These are phyloP conservation scores for Dromas ardeola DNA, from an alignment of 2,113 vertebrate genomes.

Conservation along the genomic window DNA sequence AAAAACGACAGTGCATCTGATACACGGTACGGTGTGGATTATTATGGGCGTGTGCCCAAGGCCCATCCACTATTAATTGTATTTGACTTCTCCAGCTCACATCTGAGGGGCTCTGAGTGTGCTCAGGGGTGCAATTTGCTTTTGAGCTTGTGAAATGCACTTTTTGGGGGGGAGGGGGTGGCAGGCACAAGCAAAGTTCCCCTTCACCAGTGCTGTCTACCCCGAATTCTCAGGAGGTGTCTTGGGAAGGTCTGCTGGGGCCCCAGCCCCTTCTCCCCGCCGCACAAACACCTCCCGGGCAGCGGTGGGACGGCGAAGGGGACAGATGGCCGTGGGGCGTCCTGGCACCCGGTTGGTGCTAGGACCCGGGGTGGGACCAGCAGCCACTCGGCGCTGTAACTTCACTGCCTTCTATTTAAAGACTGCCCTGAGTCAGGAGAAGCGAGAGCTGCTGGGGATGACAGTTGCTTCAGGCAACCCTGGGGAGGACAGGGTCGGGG, in stretches of 20 bases:
- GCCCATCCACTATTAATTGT: neutral
- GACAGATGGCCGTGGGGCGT: neutral
- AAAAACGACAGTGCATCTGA: neutral
- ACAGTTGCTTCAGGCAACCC: constrained; percentile 70
- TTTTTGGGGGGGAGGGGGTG: neutral
- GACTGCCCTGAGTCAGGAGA: constrained; percentile 84
- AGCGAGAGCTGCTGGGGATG: constrained; percentile 67
- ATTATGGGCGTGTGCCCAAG: neutral
- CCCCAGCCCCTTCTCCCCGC: neutral
- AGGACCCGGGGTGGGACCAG: constrained; percentile 54
- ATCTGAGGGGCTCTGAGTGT: neutral
- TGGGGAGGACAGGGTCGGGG: constrained; percentile 55
- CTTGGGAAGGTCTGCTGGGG: too few species aligned
- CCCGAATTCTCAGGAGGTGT: neutral
- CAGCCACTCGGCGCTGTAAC: constrained; percentile 50
- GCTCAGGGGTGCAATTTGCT: neutral
- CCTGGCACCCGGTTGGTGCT: neutral
- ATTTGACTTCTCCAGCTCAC: neutral
- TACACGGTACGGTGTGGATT: fast-evolving
- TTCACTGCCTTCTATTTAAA: constrained; percentile 86
- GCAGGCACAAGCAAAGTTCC: neutral
- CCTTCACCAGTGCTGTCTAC: neutral
- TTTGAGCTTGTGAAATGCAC: neutral
- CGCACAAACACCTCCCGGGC: fast-evolving
- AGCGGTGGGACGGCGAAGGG: fast-evolving